Evolutionary conservation across 2,888 invertebrate genomes (phyloP).

Genomic region (Frankliniella intonsa): DNA sequence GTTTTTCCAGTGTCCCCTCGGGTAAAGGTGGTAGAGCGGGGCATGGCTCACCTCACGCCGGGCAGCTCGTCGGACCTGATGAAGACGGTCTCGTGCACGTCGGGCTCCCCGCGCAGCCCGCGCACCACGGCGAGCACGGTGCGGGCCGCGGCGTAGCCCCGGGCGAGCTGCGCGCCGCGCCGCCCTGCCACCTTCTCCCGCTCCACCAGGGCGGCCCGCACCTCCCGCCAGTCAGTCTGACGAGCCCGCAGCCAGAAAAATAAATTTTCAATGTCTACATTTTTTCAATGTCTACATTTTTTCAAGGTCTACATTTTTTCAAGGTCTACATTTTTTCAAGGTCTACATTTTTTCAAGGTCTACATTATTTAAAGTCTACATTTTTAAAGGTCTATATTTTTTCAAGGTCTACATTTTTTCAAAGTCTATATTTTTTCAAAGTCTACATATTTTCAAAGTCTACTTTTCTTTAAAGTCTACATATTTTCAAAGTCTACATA

Average conservation of each 20-base stretch:
- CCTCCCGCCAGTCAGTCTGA: neutral
- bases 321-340: too few relatives aligned
- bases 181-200: neutral
- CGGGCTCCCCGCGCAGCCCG: neutral
- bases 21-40: too few relatives aligned
- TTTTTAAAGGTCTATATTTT: too few relatives aligned
- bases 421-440: neutral
- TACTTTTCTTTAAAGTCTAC: too few relatives aligned
- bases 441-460: too few relatives aligned
- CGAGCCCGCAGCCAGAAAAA: neutral
- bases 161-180: neutral
- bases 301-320: too few relatives aligned
- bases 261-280: too few relatives aligned
- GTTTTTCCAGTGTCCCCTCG: too few relatives aligned
- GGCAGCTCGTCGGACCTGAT: neutral
- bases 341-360: too few relatives aligned
- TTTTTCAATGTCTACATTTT: neutral
- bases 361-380: too few relatives aligned
- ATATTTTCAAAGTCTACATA: too few relatives aligned
- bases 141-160: conserved; percentile 6
- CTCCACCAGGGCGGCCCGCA: neutral
- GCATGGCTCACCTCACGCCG: neutral
- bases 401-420: too few relatives aligned
- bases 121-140: conserved; percentile 8
- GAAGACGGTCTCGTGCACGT: conserved; percentile 7